Percentiles rank a stretch among this genome's conserved stretches.
Conservation (phyloP, 1,140 invertebrate genomes). For the Lasaia peninsularis region DNA sequence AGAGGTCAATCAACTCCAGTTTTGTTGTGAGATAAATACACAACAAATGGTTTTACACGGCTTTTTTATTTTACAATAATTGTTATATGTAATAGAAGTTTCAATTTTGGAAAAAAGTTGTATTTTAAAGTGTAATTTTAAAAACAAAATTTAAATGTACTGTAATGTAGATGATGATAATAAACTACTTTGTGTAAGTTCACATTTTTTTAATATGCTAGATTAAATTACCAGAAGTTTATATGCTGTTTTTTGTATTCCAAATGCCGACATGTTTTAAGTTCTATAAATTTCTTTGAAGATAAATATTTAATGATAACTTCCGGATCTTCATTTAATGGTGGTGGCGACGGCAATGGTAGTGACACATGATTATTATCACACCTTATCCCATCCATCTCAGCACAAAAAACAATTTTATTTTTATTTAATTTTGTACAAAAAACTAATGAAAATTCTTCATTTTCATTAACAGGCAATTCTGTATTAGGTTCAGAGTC, state of each 20-base stretch:
- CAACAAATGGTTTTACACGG: no score
- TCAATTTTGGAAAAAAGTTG: no score
- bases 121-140: no score
- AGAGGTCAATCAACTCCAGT: no score
- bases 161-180: no score
- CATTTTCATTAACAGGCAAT: conserved; percentile 80
- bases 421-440: conserved; percentile 77
- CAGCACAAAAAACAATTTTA: conserved; percentile 80
- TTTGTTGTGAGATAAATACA: no score
- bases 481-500: conserved; percentile 46
- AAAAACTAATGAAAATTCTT: conserved; percentile 83
- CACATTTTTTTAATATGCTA: neutral
- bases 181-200: neutral
- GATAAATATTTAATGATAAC: conserved; percentile 55
- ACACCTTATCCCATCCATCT: conserved; percentile 81
- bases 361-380: conserved; percentile 35
- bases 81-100: no score
- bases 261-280: conserved; percentile 83
- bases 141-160: no score
- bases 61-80: no score
- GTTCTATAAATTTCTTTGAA: conserved; percentile 80
- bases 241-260: conserved; percentile 71
- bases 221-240: conserved; percentile 74
- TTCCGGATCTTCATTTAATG: conserved; percentile 33
- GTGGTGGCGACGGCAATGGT: no score